These are phyloP conservation scores for Leucoraja ocellata DNA, from an alignment of 2,797 vertebrate species.

Conservation along the genomic window DNA sequence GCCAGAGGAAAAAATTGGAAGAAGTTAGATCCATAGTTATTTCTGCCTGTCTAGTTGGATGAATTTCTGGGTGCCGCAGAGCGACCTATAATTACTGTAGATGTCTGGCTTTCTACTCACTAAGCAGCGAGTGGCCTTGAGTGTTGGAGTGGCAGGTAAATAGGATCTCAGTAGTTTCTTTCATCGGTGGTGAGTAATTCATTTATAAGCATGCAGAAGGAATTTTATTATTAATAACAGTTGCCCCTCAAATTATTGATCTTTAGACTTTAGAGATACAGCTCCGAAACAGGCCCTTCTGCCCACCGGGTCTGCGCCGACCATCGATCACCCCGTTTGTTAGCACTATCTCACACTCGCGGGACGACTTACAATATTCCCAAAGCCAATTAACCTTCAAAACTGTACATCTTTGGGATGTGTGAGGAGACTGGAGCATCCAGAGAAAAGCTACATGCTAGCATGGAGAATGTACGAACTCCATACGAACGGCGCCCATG, in stretches of 20 bases:
- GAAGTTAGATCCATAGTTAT: background rate
- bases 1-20: background rate
- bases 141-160: background rate
- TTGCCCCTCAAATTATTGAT: background rate
- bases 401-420: too few relatives aligned
- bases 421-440: too few relatives aligned
- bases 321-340: too few relatives aligned
- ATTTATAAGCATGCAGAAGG: background rate
- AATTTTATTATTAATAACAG: background rate
- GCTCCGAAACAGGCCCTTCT: too few relatives aligned
- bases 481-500: too few relatives aligned
- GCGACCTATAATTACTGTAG: background rate
- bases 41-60: background rate
- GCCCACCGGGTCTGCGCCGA: too few relatives aligned
- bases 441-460: too few relatives aligned
- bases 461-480: too few relatives aligned
- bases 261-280: background rate
- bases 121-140: background rate
- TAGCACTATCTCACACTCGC: too few relatives aligned
- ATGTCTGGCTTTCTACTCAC: background rate
- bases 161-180: background rate
- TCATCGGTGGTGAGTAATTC: background rate
- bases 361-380: too few relatives aligned
- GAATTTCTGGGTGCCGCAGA: background rate
- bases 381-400: too few relatives aligned